Percentiles rank a stretch among this genome's conserved stretches.
These are phyloP conservation scores for Eolophus roseicapilla DNA, from an alignment of 2,113 vertebrate genomes.

Conservation along the genomic window DNA sequence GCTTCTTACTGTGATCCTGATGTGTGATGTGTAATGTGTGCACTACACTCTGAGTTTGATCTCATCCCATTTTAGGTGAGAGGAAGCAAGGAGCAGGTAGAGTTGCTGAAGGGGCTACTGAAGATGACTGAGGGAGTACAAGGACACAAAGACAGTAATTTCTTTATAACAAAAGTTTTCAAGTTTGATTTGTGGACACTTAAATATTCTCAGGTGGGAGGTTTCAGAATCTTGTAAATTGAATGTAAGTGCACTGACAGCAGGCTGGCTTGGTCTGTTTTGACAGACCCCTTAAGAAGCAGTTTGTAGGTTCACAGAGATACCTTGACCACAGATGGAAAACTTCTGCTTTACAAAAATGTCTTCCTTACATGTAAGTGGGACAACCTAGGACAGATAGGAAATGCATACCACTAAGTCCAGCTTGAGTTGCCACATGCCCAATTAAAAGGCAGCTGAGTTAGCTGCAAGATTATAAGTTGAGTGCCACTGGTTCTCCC, in stretches of 20 bases:
- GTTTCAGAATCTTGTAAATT: background rate
- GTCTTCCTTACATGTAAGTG: background rate
- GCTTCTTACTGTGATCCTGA: background rate
- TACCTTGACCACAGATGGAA: background rate
- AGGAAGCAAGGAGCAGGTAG: background rate
- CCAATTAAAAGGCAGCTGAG: background rate
- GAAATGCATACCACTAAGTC: background rate
- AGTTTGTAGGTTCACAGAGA: background rate
- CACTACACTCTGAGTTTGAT: background rate
- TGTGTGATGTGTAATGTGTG: background rate
- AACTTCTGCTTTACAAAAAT: background rate
- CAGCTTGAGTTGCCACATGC: background rate
- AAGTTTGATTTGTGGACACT: background rate
- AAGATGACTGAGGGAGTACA: background rate
- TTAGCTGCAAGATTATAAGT: background rate
- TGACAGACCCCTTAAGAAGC: background rate
- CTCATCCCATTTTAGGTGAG: background rate
- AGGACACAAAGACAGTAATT: background rate
- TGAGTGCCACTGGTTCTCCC: background rate
- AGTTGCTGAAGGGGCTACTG: background rate
- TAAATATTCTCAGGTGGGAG: background rate
- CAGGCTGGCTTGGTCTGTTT: background rate
- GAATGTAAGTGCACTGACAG: background rate
- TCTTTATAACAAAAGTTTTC: background rate
- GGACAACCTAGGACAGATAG: background rate